Conservation (phyloP, 2,888 invertebrate species). For the Apamea crenata region DNA sequence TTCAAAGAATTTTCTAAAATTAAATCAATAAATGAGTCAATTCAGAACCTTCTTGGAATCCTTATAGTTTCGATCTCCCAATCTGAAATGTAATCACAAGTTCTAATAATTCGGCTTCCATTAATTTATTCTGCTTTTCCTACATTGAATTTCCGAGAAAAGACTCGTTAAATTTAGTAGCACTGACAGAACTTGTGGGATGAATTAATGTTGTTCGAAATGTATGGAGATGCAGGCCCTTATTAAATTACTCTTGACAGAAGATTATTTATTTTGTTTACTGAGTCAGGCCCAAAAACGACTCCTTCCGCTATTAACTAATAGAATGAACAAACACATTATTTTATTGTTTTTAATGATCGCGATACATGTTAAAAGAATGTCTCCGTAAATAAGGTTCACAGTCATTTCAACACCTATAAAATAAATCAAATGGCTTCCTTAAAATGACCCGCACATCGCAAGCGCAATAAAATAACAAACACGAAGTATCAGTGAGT, state of each 20-base stretch:
- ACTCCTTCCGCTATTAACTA: neutral
- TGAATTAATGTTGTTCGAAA: neutral
- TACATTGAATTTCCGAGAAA: slow-evolving; percentile 19
- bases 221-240: neutral
- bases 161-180: slow-evolving; percentile 5
- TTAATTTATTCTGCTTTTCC: slow-evolving; percentile 21
- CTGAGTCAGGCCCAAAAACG: neutral
- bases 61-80: slow-evolving; percentile 13
- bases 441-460: slow-evolving; percentile 15
- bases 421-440: slow-evolving; percentile 26
- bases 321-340: neutral
- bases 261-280: neutral
- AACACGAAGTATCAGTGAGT: slow-evolving; percentile 40
- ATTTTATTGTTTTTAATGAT: slow-evolving; percentile 17
- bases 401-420: slow-evolving; percentile 11
- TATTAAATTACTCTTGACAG: neutral
- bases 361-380: slow-evolving; percentile 13
- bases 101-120: slow-evolving; percentile 34
- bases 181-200: neutral
- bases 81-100: slow-evolving; percentile 20
- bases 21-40: slow-evolving; percentile 2
- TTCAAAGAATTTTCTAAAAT: slow-evolving; percentile 13
- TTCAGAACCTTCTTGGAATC: slow-evolving; percentile 11
- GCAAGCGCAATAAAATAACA: slow-evolving; percentile 47
- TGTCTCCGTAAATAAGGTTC: slow-evolving; percentile 12